phyloP scores from a whole-genome alignment of 2,113 vertebrate genomes.

The Festucalex cinctus region DNA sequence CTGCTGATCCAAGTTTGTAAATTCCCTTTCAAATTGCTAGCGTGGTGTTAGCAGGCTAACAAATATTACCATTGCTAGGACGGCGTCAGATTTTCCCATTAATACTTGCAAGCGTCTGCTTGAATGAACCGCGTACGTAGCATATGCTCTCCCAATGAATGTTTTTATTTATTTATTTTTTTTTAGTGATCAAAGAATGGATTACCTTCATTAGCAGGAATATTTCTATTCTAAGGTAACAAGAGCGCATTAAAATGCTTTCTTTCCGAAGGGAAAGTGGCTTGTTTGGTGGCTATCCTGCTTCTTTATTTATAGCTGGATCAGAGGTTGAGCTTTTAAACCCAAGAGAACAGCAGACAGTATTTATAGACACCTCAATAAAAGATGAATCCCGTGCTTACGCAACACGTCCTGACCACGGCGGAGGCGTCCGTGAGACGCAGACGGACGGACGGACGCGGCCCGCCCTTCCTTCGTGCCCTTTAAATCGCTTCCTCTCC shows the following conservation, averaged over 20 bases:
- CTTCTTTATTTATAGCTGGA: constrained; percentile 36
- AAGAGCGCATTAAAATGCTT: background rate
- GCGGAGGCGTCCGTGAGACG: constrained; percentile 26
- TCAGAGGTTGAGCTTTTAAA: constrained; percentile 40
- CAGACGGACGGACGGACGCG: constrained; percentile 7
- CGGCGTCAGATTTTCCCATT: too few relatives aligned
- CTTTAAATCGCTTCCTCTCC: constrained; percentile 31
- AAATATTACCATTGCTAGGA: too few relatives aligned
- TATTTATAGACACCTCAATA: constrained; percentile 61
- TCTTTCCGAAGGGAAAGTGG: background rate
- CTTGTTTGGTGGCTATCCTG: background rate
- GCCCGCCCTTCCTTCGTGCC: constrained; percentile 20
- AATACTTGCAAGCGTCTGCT: too few relatives aligned
- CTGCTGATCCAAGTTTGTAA: too few relatives aligned
- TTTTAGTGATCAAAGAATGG: too few relatives aligned
- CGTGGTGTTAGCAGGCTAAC: too few relatives aligned
- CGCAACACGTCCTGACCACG: constrained; percentile 53
- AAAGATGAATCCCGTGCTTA: constrained; percentile 59
- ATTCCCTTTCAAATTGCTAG: too few relatives aligned
- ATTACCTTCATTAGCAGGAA: too few relatives aligned
- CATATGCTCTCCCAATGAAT: too few relatives aligned
- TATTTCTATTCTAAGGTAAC: background rate
- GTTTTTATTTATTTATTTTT: too few relatives aligned
- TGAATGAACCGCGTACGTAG: too few relatives aligned
- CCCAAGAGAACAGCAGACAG: constrained; percentile 34